These are phyloP conservation scores for Actias luna DNA, from an alignment of 2,888 invertebrate species.

Conservation along the genomic window DNA sequence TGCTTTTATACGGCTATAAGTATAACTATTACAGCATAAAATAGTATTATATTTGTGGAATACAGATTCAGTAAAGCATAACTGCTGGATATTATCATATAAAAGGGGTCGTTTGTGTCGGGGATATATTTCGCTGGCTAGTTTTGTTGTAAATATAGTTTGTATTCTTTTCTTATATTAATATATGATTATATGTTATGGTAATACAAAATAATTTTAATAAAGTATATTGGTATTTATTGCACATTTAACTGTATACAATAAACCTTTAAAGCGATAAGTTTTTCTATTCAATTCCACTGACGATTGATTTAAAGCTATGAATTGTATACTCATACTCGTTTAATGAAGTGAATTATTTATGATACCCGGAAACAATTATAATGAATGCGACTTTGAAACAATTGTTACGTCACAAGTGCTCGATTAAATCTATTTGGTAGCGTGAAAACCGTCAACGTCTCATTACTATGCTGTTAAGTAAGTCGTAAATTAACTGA, in stretches of 20 bases:
- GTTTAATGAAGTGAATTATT: conserved; percentile 32
- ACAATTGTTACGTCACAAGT: conserved; percentile 49
- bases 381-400: conserved; percentile 33
- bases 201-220: neutral
- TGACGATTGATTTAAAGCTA: neutral
- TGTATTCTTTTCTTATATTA: neutral
- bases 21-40: conserved; percentile 7
- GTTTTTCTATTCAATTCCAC: neutral
- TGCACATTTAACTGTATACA: too few species aligned
- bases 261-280: neutral
- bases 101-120: conserved; percentile 42
- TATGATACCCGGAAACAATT: conserved; percentile 38
- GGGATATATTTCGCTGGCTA: conserved; percentile 25
- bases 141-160: conserved; percentile 21
- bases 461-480: conserved; percentile 59
- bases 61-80: conserved; percentile 26
- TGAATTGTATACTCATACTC: neutral
- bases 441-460: conserved; percentile 19
- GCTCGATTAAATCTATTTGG: conserved; percentile 52
- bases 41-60: conserved; percentile 34
- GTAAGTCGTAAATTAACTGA: conserved; percentile 58
- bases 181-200: neutral
- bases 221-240: neutral
- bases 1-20: conserved; percentile 10
- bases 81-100: conserved; percentile 41